A percentile compares a stretch with the other conserved stretches of the same genome.
phyloP scores from a whole-genome alignment of 2,888 invertebrate species.

The Scaptomyza flava region DNA sequence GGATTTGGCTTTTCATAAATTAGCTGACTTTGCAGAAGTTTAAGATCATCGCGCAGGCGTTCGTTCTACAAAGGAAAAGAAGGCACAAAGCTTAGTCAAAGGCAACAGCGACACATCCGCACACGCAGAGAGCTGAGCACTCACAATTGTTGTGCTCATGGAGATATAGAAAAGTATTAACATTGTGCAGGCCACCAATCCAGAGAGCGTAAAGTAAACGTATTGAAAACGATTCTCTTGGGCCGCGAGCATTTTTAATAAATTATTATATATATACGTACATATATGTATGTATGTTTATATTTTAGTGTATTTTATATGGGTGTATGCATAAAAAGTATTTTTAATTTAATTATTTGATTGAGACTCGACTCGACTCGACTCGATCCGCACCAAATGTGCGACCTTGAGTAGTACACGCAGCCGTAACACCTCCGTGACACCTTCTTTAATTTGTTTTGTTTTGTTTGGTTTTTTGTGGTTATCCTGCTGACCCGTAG shows the following conservation, averaged over 20 bases:
- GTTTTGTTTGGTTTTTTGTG: neutral
- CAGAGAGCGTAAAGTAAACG: conserved; percentile 81
- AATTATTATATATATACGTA: conserved; percentile 13
- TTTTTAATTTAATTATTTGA: conserved; percentile 49
- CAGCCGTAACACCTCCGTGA: conserved; percentile 35
- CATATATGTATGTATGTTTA: conserved; percentile 17
- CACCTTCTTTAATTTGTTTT: neutral
- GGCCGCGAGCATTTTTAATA: conserved; percentile 58
- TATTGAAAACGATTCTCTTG: conserved; percentile 80
- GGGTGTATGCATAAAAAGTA: conserved; percentile 21
- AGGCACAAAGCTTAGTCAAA: neutral
- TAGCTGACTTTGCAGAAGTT: conserved; percentile 68
- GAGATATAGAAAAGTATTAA: conserved; percentile 80
- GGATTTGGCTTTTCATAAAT: conserved; percentile 73
- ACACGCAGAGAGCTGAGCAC: conserved; percentile 41
- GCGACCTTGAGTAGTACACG: conserved; percentile 55
- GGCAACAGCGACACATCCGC: neutral
- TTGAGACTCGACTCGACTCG: neutral
- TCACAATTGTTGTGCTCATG: conserved; percentile 78
- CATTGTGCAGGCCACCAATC: conserved; percentile 79
- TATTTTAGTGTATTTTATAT: conserved; percentile 6
- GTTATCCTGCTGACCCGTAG: conserved; percentile 19
- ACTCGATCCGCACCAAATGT: conserved; percentile 3
- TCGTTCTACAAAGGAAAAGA: conserved; percentile 65
- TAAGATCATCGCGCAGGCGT: conserved; percentile 72